A percentile compares a stretch with the other conserved stretches of the same genome.
Conservation (phyloP, 2,888 invertebrate genomes). For the Agrochola lota region DNA sequence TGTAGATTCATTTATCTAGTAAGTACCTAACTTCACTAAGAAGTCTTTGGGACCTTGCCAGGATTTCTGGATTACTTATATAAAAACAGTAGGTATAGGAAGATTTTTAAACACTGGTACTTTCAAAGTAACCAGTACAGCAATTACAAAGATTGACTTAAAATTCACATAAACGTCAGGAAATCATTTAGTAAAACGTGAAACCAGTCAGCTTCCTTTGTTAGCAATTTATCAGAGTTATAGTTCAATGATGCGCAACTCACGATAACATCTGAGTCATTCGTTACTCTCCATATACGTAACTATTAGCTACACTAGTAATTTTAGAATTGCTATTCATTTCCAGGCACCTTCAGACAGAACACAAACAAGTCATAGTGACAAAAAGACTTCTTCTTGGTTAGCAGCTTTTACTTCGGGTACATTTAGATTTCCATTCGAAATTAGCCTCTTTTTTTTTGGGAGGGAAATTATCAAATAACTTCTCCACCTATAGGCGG, state of each 20-base stretch:
- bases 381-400: neutral
- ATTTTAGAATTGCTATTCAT: neutral
- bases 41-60: neutral
- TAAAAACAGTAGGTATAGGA: neutral
- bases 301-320: neutral
- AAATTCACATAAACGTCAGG: slow-evolving; percentile 29
- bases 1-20: neutral
- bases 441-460: too few species aligned
- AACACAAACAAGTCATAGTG: neutral
- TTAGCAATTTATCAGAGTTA: slow-evolving; percentile 63
- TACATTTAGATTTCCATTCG: too few species aligned
- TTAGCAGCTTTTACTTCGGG: neutral
- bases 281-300: neutral
- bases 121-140: neutral
- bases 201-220: slow-evolving; percentile 41
- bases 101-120: neutral
- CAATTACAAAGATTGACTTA: slow-evolving; percentile 16
- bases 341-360: neutral
- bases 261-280: slow-evolving; percentile 52
- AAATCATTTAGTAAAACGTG: slow-evolving; percentile 54
- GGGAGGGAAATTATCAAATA: too few species aligned
- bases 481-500: too few species aligned
- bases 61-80: neutral
- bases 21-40: neutral
- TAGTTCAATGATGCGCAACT: slow-evolving; percentile 62